Evolutionary conservation across 2,113 vertebrate species (phyloP), one percentile per base, ranked within the genome.

Genomic region (Mormyrus lacerda): DNA sequence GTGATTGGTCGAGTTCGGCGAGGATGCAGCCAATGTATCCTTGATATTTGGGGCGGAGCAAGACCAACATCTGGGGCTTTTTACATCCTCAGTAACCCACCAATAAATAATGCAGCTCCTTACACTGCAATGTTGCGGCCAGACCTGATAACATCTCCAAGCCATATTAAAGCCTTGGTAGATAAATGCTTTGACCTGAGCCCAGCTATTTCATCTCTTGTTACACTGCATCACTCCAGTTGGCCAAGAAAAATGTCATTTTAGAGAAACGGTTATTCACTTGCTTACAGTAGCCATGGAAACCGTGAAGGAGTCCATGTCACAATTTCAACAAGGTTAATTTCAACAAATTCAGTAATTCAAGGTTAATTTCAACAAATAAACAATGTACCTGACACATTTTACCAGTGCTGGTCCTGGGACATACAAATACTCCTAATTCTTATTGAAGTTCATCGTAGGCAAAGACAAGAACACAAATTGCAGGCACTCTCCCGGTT

Each of bases 101-200:
- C 86, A 89, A 86, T 89, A 89, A 89, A 61, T 82, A 88, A 88
- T 39, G 27, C 76, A 51, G 50, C 27, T 84, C 31, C 73, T 55
- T 86, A 48, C 53, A 21, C n/a, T 86, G 53, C 45, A 11, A 58
- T 87, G 58, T 39, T 51, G 58, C 31, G 69, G 27, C 47, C 15
- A 35, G 27, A 87, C 84, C 55, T 13, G 58, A 89, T 89, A 87
- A 69, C 55, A 89, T 87, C 61, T 31, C 50, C 61, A 50, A 42
- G 6, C 84, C 84, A 50, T 73, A 89, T 85, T 89, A 85, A 89
- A 55, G 15, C 44, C 48, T 87, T 86, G 42, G 31, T 85, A 87
- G 89, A 87, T 89, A 42, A 89, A 89, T 87, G 58, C 45, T 86
- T 53, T 86, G 58, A 86, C 84, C 84, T 48, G 39, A 65, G 55